phyloP scores from a whole-genome alignment of 2,888 invertebrate genomes.

The Leptopterna dolabrata region DNA sequence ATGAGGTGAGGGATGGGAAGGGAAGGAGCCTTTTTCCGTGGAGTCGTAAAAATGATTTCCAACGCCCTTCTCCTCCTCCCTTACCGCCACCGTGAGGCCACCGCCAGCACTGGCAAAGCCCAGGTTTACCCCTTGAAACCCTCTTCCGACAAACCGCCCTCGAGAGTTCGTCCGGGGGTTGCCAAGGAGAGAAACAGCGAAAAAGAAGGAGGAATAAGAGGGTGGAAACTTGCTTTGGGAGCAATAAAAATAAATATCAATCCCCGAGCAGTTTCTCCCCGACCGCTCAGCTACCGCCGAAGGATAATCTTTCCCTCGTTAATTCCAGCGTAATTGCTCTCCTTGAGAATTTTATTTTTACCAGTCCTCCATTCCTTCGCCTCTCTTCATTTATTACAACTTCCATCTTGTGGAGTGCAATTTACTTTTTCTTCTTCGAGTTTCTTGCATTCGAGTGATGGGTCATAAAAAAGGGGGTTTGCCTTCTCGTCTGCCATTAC shows the following conservation, averaged over 20 bases:
- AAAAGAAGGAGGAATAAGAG: slow-evolving; percentile 23
- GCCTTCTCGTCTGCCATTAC: background rate
- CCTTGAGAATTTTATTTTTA: slow-evolving; percentile 29
- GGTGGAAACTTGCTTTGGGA: slow-evolving; percentile 30
- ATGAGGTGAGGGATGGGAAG: background rate
- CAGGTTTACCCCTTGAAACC: background rate
- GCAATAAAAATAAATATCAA: slow-evolving; percentile 43
- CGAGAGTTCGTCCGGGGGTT: background rate
- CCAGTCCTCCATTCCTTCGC: background rate
- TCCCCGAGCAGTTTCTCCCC: slow-evolving; percentile 34
- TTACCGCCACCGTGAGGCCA: background rate
- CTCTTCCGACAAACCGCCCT: background rate
- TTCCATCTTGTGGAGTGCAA: background rate
- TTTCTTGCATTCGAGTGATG: background rate
- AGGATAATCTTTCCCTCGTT: slow-evolving; percentile 40
- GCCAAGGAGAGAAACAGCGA: slow-evolving; percentile 5
- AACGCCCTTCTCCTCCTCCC: background rate
- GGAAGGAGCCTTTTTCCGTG: background rate
- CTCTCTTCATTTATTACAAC: background rate
- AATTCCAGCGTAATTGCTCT: slow-evolving; percentile 26
- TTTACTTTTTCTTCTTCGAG: background rate
- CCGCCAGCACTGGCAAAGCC: background rate
- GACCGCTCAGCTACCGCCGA: slow-evolving; percentile 14
- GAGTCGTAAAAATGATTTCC: slow-evolving; percentile 3
- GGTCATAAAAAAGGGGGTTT: background rate